Evolutionary conservation across 1,140 invertebrate genomes (phyloP).

Genomic region (Drosophila melanica): DNA sequence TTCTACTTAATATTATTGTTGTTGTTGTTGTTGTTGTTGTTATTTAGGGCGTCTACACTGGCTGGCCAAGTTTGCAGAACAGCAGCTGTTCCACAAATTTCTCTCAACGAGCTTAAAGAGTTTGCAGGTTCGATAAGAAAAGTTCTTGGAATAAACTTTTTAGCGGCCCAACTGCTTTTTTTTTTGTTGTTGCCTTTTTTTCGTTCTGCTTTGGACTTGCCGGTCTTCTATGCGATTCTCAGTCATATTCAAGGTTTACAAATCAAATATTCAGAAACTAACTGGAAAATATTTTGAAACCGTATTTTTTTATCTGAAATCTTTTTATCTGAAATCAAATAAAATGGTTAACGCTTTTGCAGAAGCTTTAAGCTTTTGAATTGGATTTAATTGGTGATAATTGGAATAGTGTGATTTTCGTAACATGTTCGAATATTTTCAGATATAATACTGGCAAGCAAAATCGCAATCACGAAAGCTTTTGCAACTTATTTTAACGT

Average conservation of each 20-base stretch:
- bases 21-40: slow-evolving; percentile 4
- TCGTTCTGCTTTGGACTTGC: not conserved
- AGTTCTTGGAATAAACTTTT: slow-evolving; percentile 5
- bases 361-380: not conserved
- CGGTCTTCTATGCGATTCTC: not conserved
- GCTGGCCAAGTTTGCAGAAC: slow-evolving; percentile 21
- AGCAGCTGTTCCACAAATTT: slow-evolving; percentile 17
- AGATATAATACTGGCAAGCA: too few species aligned
- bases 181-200: not conserved
- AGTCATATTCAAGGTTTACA: not conserved
- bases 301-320: too few species aligned
- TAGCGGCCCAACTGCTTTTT: not conserved
- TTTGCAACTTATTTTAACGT: too few species aligned
- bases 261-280: not conserved
- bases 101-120: slow-evolving; percentile 9
- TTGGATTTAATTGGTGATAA: too few species aligned
- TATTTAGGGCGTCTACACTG: slow-evolving; percentile 16
- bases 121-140: slow-evolving; percentile 6
- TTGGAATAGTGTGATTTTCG: too few species aligned
- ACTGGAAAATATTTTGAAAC: too few species aligned
- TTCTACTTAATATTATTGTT: not conserved
- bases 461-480: too few species aligned
- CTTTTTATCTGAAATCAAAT: too few species aligned
- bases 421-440: too few species aligned
- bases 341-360: too few species aligned